Conservation (phyloP, 2,113 vertebrate species). For the Apaloderma vittatum region DNA sequence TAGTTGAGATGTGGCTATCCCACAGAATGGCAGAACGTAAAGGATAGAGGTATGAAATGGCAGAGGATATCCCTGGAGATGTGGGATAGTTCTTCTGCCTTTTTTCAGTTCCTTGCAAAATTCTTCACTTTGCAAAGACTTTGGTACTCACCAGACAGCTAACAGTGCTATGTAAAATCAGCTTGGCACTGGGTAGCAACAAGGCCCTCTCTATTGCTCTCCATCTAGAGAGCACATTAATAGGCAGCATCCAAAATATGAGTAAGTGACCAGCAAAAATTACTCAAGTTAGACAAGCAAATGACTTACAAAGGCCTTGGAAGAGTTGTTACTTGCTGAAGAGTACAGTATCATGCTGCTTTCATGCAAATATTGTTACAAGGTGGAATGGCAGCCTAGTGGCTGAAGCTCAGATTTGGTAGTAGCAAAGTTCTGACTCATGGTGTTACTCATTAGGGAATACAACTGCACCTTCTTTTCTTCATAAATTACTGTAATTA, state of each 20-base stretch:
- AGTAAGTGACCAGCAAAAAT: not conserved
- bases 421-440: not conserved
- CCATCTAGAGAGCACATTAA: not conserved
- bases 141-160: not conserved
- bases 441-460: not conserved
- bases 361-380: not conserved
- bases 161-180: not conserved
- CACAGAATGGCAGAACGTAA: not conserved
- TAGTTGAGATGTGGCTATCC: not conserved
- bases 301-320: not conserved
- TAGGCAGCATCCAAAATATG: not conserved
- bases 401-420: not conserved
- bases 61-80: not conserved
- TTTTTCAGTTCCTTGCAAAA: not conserved
- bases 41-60: not conserved
- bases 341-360: not conserved
- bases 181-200: not conserved
- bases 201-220: not conserved
- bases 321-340: not conserved
- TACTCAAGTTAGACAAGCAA: not conserved
- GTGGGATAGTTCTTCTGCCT: not conserved
- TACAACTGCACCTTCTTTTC: not conserved
- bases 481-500: not conserved
- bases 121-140: not conserved
- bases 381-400: not conserved